Conservation (phyloP, 1,140 invertebrate species). For the Trinorchestia longiramus region DNA sequence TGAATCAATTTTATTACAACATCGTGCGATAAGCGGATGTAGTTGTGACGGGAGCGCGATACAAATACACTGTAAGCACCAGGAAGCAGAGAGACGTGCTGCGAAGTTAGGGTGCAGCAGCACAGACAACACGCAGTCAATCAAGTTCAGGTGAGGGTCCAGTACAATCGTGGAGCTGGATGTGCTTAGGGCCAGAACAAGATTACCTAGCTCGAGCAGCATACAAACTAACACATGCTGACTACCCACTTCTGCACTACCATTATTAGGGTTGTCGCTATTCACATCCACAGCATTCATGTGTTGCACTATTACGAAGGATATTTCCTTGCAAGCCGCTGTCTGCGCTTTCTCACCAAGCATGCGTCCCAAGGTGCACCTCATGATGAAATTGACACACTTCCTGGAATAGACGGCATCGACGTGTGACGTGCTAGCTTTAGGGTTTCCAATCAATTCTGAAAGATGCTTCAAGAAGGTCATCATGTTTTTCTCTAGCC, state of each 20-base stretch:
- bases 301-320: conserved; percentile 90
- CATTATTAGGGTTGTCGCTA: conserved; percentile 57
- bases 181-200: conserved; percentile 88
- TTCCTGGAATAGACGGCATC: conserved; percentile 98
- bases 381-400: conserved; percentile 95
- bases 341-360: conserved; percentile 97
- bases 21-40: conserved; percentile 86
- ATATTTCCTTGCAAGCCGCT: conserved; percentile 93
- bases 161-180: conserved; percentile 87
- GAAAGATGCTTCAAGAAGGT: conserved; percentile 89
- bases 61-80: conserved; percentile 92
- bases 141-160: conserved; percentile 68
- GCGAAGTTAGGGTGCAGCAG: conserved; percentile 93
- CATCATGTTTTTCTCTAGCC: conserved; percentile 93
- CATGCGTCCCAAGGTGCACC: conserved; percentile 91
- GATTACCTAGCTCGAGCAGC: conserved; percentile 84
- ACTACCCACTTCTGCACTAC: conserved; percentile 71
- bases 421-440: conserved; percentile 78
- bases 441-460: conserved; percentile 87
- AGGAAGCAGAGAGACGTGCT: conserved; percentile 91
- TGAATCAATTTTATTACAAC: conserved; percentile 87
- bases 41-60: conserved; percentile 93
- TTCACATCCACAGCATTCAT: conserved; percentile 85
- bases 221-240: conserved; percentile 95
- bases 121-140: conserved; percentile 81